A percentile compares a stretch with the other conserved stretches of the same genome.
Evolutionary conservation across 1,140 invertebrate genomes (phyloP).

Genomic region (Acromyrmex charruanus): DNA sequence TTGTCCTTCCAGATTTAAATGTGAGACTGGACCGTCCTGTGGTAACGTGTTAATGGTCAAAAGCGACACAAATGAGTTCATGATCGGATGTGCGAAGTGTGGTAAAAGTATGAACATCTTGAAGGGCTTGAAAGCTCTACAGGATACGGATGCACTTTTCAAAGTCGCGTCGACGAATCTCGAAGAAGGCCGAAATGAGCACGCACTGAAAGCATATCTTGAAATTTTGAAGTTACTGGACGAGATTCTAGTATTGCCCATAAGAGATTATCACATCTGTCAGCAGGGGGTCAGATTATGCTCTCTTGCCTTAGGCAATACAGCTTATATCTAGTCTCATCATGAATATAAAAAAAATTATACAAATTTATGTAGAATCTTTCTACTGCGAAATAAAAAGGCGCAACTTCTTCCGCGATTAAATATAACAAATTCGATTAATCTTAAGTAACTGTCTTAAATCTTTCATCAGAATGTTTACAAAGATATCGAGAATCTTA

Average conservation of each 20-base stretch:
- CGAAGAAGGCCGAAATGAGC: slow-evolving; percentile 88
- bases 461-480: background rate
- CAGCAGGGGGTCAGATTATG: slow-evolving; percentile 93
- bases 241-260: slow-evolving; percentile 91
- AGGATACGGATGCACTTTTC: slow-evolving; percentile 92
- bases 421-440: background rate
- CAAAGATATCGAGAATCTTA: background rate
- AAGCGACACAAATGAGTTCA: slow-evolving; percentile 90
- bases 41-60: slow-evolving; percentile 89
- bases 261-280: slow-evolving; percentile 93
- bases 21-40: slow-evolving; percentile 89
- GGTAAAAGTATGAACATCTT: slow-evolving; percentile 91
- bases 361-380: background rate
- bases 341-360: background rate
- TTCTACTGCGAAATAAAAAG: background rate
- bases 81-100: slow-evolving; percentile 90
- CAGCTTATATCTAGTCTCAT: slow-evolving; percentile 35
- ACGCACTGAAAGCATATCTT: slow-evolving; percentile 90
- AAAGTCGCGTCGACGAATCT: slow-evolving; percentile 89
- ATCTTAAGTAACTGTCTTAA: background rate
- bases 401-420: background rate
- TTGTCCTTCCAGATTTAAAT: slow-evolving; percentile 84
- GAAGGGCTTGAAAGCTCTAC: slow-evolving; percentile 91
- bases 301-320: slow-evolving; percentile 90
- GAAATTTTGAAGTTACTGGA: slow-evolving; percentile 91